Base-by-base conservation (phyloP, 2,797 vertebrate species). In the Pempheris klunzingeri region DNA sequence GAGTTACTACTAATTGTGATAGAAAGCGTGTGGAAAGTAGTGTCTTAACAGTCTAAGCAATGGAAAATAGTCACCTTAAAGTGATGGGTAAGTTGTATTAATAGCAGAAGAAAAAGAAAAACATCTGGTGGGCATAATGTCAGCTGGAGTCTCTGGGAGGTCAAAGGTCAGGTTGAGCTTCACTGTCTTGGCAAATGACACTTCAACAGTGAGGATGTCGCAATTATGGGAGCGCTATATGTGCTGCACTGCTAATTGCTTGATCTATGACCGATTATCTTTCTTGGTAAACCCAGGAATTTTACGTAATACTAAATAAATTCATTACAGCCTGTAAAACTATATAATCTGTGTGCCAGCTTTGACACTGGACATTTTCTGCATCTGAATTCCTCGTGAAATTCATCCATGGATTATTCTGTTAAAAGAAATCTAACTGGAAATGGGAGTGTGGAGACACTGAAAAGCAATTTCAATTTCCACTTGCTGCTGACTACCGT, bases 391-490 rank as follows among this genome's bases (percentile, higher is more conserved):
- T 78, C 52, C 74, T 74, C 41, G 41, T 79, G 28, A 74, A 65
- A 81, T 61, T 54, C 53, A 30, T 47, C 61, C n/a, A n/a, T n/a
- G 46, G 77, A 80, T 80, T 71, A 71, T 65, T 62, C 63, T 46
- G 15, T 70, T 26, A 46, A 79, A 49, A 58, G 36, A 2, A 79
- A 77, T 77, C 76, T 76, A 62, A 22, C 65, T 57, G 54, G 60
- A 79, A 72, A 81, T 67, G 20, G 64, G 70, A 75, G 71, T 82
- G 77, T 17, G 72, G 43, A 63, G 73, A 77, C 67, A 41, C 14
- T 57, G 74, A 71, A 59, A 81, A 81, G 62, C 79, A 74, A 85
- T 87, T 92, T 87, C 47, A 84, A 34, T 76, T 77, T 75, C 38
- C 46, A 68, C 46, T 62, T 55, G 5, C 39, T 30, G 69, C 60